phyloP scores from a whole-genome alignment of 2,797 vertebrate genomes.

The Oreortyx pictus region DNA sequence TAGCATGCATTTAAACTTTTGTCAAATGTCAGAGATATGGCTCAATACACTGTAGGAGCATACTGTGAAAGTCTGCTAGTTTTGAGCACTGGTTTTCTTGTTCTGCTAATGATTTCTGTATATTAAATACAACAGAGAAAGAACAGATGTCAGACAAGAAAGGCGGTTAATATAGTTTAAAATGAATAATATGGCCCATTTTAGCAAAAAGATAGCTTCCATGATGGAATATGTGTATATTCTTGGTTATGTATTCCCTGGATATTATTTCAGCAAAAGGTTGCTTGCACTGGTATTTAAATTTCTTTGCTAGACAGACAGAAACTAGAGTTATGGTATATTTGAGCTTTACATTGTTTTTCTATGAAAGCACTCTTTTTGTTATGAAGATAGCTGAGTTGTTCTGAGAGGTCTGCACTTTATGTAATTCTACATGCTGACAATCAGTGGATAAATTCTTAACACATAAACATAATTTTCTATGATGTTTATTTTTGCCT shows the following conservation, averaged over 20 bases:
- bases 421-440: neutral
- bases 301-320: neutral
- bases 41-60: neutral
- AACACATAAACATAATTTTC: neutral
- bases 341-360: neutral
- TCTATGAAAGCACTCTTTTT: neutral
- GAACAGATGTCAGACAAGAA: neutral
- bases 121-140: neutral
- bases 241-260: neutral
- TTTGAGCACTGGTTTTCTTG: neutral
- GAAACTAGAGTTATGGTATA: neutral
- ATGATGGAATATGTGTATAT: neutral
- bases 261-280: neutral
- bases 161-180: neutral
- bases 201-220: neutral
- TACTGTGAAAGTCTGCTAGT: neutral
- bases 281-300: neutral
- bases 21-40: neutral
- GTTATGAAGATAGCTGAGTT: neutral
- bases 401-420: neutral
- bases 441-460: neutral
- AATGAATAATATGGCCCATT: neutral
- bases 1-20: constrained; percentile 16
- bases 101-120: neutral
- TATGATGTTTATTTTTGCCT: neutral